Evolutionary conservation across 2,888 invertebrate genomes (phyloP).

Genomic region (Ecdyonurus torrentis): DNA sequence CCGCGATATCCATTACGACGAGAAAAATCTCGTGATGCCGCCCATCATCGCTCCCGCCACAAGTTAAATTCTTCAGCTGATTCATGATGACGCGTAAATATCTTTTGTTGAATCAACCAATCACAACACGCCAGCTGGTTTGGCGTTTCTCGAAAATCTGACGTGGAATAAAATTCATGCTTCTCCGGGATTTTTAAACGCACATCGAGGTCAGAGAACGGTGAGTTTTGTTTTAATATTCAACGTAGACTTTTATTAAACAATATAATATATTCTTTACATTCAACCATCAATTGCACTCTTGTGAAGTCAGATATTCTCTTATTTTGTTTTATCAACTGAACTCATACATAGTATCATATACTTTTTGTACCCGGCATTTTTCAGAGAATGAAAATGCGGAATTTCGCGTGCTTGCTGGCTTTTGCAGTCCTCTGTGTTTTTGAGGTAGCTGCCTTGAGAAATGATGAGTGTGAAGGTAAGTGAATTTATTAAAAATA

Average conservation of each 20-base stretch:
- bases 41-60: neutral
- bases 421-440: neutral
- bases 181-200: neutral
- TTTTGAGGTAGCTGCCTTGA: constrained; percentile 30
- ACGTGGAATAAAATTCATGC: neutral
- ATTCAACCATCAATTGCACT: too few species aligned
- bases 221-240: too few species aligned
- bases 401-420: neutral
- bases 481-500: constrained; percentile 17
- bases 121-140: constrained; percentile 9
- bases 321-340: too few species aligned
- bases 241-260: too few species aligned
- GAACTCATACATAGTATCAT: too few species aligned
- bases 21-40: too few species aligned
- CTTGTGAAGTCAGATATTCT: too few species aligned
- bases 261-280: too few species aligned
- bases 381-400: neutral
- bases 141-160: neutral
- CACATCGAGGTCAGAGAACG: neutral
- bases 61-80: neutral
- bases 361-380: too few species aligned
- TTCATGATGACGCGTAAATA: constrained; percentile 6
- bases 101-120: constrained; percentile 5
- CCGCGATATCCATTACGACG: neutral
- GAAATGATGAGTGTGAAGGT: constrained; percentile 73